Conservation (phyloP, 23 tunicate genomes). For the Phallusia fumigata region DNA sequence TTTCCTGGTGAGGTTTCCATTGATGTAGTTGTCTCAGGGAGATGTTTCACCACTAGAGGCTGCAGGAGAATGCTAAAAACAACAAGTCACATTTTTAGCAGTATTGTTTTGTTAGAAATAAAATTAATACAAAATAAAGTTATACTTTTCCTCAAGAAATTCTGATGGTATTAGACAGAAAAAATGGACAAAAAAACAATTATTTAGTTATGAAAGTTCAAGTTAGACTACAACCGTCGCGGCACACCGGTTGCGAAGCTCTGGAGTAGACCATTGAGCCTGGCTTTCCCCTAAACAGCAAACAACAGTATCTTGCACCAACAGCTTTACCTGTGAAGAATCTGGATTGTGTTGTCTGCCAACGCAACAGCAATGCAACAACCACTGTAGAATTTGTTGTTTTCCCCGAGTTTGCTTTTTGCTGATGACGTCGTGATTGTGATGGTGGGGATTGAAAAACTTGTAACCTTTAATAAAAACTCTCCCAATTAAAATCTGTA, state of each 20-base stretch:
- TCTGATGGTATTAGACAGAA: too few relatives aligned
- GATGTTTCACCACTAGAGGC: conserved; percentile 7
- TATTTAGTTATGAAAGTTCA: too few relatives aligned
- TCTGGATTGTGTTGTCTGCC: conserved; percentile 71
- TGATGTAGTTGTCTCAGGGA: neutral
- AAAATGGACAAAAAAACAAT: too few relatives aligned
- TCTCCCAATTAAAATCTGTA: too few relatives aligned
- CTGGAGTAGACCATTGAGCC: too few relatives aligned
- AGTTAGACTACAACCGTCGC: too few relatives aligned
- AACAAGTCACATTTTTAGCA: neutral
- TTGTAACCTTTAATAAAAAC: conserved; percentile 55
- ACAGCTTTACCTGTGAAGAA: conserved; percentile 44
- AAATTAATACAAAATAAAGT: too few relatives aligned
- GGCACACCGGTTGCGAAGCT: too few relatives aligned
- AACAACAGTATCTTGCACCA: too few relatives aligned
- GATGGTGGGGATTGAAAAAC: conserved; percentile 45
- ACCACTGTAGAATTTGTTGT: conserved; percentile 54
- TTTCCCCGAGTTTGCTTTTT: conserved; percentile 29
- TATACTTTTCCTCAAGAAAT: too few relatives aligned
- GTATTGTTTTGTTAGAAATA: too few relatives aligned
- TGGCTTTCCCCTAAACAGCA: too few relatives aligned
- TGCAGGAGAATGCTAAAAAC: conserved; percentile 7
- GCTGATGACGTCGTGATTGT: conserved; percentile 30
- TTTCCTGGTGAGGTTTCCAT: conserved; percentile 15
- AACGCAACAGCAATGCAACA: conserved; percentile 61